phyloP scores from a whole-genome alignment of 1,140 invertebrate species.

The Charaxes varanes region DNA sequence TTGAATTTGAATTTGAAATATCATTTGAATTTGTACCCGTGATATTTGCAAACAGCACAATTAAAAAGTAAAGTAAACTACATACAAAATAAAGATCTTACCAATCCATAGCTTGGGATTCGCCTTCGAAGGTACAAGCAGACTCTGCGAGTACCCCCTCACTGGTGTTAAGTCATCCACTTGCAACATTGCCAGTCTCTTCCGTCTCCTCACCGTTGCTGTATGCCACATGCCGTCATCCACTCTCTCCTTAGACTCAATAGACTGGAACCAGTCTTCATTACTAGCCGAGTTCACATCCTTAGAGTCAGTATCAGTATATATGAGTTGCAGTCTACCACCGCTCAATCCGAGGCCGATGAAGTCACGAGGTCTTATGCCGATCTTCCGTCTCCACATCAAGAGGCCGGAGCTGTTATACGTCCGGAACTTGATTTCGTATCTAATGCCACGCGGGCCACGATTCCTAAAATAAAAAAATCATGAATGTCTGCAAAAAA shows the following conservation, averaged over 20 bases:
- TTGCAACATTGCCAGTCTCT: conserved; percentile 79
- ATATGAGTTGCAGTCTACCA: conserved; percentile 65
- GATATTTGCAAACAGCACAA: no score
- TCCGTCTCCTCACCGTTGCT: conserved; percentile 78
- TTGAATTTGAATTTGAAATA: no score
- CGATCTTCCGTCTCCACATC: conserved; percentile 77
- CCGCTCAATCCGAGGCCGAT: conserved; percentile 65
- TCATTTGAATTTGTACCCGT: no score
- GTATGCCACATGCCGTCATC: conserved; percentile 86
- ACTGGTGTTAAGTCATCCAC: conserved; percentile 80
- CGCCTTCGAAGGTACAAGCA: conserved; percentile 81
- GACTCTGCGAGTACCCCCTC: conserved; percentile 77
- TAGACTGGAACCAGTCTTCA: conserved; percentile 67
- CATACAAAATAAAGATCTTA: conserved; percentile 30
- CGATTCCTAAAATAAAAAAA: conserved; percentile 74
- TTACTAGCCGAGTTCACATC: conserved; percentile 47
- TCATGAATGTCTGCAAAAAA: no score
- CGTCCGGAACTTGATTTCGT: conserved; percentile 82
- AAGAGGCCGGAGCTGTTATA: conserved; percentile 79
- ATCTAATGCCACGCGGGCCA: conserved; percentile 80
- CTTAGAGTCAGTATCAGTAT: conserved; percentile 62
- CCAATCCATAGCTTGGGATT: conserved; percentile 87
- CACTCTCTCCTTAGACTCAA: conserved; percentile 75
- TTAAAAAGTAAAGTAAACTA: conserved; percentile 5
- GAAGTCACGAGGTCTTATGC: conserved; percentile 64